Conservation (phyloP, 2,113 vertebrate genomes). For the Arenaria interpres region DNA sequence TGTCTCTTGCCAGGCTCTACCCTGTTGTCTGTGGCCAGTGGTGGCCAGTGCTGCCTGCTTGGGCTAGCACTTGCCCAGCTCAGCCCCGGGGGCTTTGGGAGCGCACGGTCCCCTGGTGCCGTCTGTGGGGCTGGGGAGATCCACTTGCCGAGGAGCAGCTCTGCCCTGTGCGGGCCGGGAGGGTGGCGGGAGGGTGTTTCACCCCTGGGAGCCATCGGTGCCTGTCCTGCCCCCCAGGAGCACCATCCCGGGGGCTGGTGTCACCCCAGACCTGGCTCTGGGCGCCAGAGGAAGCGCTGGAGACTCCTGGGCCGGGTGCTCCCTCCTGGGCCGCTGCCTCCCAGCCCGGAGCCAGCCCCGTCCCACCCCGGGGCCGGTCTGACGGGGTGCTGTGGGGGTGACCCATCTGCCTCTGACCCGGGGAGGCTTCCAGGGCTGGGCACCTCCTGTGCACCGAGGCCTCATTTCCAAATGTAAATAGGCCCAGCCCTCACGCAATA, state of each 20-base stretch:
- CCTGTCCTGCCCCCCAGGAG: neutral
- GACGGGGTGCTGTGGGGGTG: neutral
- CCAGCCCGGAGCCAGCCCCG: neutral
- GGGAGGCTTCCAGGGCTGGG: neutral
- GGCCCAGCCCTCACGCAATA: no score
- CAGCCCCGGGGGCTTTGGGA: neutral
- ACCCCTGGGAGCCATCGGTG: neutral
- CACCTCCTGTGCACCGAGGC: no score
- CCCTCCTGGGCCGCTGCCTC: neutral
- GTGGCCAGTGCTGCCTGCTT: no score
- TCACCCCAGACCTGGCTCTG: neutral
- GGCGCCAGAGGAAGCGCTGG: neutral
- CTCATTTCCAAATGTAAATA: neutral
- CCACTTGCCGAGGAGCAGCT: neutral
- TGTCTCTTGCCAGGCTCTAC: neutral
- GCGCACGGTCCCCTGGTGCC: rapidly evolving
- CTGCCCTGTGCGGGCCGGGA: no score
- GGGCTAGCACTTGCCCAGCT: no score
- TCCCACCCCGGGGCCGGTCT: neutral
- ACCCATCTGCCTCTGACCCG: neutral
- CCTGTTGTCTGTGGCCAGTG: no score
- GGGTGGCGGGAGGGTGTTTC: neutral
- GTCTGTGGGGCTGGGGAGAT: neutral
- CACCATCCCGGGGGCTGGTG: rapidly evolving
- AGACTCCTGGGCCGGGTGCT: neutral